These are phyloP conservation scores for Entelurus aequoreus DNA, from an alignment of 2,113 vertebrate species.

Conservation along the genomic window DNA sequence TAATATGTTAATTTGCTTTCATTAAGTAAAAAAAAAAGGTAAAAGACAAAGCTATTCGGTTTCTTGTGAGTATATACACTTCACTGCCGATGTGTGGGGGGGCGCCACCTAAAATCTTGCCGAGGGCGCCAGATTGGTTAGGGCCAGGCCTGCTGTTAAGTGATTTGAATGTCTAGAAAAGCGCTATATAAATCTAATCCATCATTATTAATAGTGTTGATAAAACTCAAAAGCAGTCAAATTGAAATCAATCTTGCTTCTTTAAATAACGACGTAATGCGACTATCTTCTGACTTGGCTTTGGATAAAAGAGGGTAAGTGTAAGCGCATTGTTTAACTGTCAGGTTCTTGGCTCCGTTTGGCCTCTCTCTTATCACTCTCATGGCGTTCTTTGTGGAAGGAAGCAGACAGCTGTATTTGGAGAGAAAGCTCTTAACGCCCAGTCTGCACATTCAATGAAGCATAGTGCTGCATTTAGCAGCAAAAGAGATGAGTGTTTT, in stretches of 20 bases:
- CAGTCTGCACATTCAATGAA: neutral
- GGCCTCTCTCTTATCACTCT: slow-evolving; percentile 1
- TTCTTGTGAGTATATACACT: too few relatives aligned
- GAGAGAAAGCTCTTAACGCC: slow-evolving; percentile 1
- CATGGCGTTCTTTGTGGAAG: neutral
- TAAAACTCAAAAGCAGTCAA: slow-evolving; percentile 7
- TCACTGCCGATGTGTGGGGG: too few relatives aligned
- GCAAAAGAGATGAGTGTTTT: neutral
- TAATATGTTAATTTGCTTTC: too few relatives aligned
- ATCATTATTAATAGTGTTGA: slow-evolving; percentile 1
- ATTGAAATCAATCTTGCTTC: neutral
- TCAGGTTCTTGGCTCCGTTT: neutral
- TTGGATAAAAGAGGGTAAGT: neutral
- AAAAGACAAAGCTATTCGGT: too few relatives aligned
- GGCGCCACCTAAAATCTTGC: too few relatives aligned
- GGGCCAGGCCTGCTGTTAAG: too few relatives aligned
- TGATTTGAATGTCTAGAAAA: too few relatives aligned
- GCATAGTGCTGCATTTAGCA: neutral
- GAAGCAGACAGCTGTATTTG: neutral
- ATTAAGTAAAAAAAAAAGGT: too few relatives aligned
- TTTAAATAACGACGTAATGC: neutral
- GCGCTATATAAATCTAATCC: too few relatives aligned
- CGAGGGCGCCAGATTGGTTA: too few relatives aligned
- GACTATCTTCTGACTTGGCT: neutral
- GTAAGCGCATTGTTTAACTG: neutral